Evolutionary conservation across 2,113 vertebrate species (phyloP), one percentile per base, ranked within the genome.

Genomic region (Grallaria varia): DNA sequence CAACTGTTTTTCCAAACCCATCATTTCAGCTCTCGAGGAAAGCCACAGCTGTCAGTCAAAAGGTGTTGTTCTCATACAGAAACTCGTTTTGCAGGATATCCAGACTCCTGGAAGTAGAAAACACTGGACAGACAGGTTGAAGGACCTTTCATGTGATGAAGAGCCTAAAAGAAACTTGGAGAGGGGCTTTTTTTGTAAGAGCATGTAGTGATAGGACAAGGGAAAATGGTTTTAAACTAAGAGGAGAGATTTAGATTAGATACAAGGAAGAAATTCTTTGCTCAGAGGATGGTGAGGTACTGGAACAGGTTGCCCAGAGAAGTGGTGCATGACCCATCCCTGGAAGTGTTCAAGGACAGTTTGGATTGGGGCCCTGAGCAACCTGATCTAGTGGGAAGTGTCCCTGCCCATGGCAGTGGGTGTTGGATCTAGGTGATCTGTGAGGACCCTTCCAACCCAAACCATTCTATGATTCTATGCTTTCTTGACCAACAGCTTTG

Each of bases 191-290:
- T 47, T 62, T 69, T 31, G 8, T 39, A 30, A 39, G 10, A 15
- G 7, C 23, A 24, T 0, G 0, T 23, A 40, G 12, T 12, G 1
- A 31, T 19, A 55, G 53, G 8, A 22, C 10, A 68, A 40, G 2
- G 17, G 13, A 4, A 14, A 62, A 76, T 15, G 3, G 8, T 62
- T 83, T 62, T 62, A 69, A 83, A 22, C 24, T 19, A 40, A 40
- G 53, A 74, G 15, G 12, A 68, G 67, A 60, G 3, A 47, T 62
- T 83, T 69, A 47, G 28, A 18, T 22, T n/a, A 68, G 16, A 31
- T 60, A 35, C 1, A 8, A 60, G 53, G 11, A 68, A 55, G 31
- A 62, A 60, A 62, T 31, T 25, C 6, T 68, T 68, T 40, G n/a
- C 25, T 53, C n/a, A 62, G 25, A 68, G 22, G n/a, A 31, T 62